Base-by-base conservation (phyloP, 1,140 invertebrate genomes). In the Vollenhovia emeryi region DNA sequence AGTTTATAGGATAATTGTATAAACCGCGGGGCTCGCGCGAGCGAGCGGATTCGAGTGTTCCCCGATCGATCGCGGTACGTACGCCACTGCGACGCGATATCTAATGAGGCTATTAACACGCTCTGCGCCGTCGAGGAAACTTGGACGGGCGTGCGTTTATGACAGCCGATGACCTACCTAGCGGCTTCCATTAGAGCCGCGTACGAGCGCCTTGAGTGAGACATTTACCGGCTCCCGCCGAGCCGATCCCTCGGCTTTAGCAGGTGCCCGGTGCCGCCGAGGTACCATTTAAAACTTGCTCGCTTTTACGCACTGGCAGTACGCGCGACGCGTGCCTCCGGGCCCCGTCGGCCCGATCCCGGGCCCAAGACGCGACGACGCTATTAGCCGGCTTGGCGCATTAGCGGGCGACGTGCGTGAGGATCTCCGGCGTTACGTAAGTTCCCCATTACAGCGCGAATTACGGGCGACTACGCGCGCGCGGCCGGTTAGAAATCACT, bases 111-210 rank as follows among this genome's bases (percentile, higher is more conserved):
- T 83, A 91, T 91, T 92, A 91, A 87, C 89, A 91, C 86, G 89
- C 90, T 80, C 71, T 60, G 59, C 87, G 87, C 84, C 82, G 78
- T 36, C 86, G 84, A 89, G 62, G 87, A 86, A 89, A 90, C 90
- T 84, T 86, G 83, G 84, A 69, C 64, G 66, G 85, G 36, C 68
- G 71, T 86, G 73, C 89, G 85, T 91, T 92, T 89, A 91, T 90
- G 89, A 92, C 87, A 92, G 86, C 87, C 82, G 90, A 92, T 90
- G 91, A 92, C 91, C 90, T 91, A 92, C 91, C 91, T 87, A 88
- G 85, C 83, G 55, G 85, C 84, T 91, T 90, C 89, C 87, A 91
- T 91, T 90, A 90, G 64, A 86, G 74, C 79, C 83, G 64, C 52
- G 55, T 68, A 79, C 84, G 82, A 87, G 84, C 85, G 66, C 69